Evolutionary conservation across 2,113 vertebrate genomes (phyloP).

Genomic region (Sprattus sprattus): DNA sequence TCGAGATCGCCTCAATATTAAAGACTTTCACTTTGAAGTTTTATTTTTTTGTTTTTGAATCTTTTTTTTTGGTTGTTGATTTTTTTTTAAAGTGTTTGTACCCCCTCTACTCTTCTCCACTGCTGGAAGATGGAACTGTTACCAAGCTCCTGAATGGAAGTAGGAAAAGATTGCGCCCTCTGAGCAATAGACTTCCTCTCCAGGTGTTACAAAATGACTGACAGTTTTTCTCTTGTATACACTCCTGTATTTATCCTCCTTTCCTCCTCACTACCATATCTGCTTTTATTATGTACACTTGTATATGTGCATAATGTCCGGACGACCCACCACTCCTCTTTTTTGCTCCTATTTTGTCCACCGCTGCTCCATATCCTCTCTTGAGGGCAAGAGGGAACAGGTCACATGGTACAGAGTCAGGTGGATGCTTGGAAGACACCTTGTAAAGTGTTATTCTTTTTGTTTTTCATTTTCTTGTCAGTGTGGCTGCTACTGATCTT

Average conservation of each 20-base stretch:
- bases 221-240: conserved; percentile 32
- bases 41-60: conserved; percentile 36
- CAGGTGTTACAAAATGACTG: not conserved
- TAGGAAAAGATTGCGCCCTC: not conserved
- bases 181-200: conserved; percentile 25
- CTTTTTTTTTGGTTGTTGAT: conserved; percentile 51
- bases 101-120: conserved; percentile 26
- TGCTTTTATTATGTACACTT: not conserved
- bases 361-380: conserved; percentile 33
- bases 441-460: conserved; percentile 50
- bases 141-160: not conserved
- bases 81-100: conserved; percentile 37
- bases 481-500: conserved; percentile 72
- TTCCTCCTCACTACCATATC: not conserved
- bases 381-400: conserved; percentile 38
- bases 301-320: not conserved
- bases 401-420: conserved; percentile 32
- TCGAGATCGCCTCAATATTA: conserved; percentile 57
- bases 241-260: conserved; percentile 38
- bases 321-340: conserved; percentile 3
- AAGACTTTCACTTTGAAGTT: conserved; percentile 43
- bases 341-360: conserved; percentile 14
- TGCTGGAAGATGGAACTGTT: conserved; percentile 28
- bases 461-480: conserved; percentile 22
- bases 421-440: conserved; percentile 35